Evolutionary conservation across 2,113 vertebrate genomes (phyloP).

Genomic region (Megaceryle torquata): DNA sequence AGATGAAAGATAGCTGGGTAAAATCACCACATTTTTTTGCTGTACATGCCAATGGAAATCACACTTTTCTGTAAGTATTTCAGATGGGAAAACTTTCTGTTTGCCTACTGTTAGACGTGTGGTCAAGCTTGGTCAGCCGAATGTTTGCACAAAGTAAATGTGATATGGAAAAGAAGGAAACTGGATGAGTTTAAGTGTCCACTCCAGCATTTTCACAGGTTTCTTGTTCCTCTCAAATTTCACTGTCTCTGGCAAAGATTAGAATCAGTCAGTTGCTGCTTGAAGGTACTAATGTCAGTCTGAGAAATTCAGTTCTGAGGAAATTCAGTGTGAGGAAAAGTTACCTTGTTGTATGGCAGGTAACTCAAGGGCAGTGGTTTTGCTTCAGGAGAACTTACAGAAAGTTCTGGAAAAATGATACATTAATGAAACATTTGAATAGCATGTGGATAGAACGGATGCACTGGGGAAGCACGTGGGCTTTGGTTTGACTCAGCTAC

Average conservation of each 20-base stretch:
- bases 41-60: not conserved
- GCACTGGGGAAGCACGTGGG: not conserved
- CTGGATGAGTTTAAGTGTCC: not conserved
- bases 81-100: not conserved
- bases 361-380: not conserved
- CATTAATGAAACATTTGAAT: not conserved
- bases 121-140: not conserved
- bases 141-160: not conserved
- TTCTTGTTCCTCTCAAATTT: slow-evolving; percentile 4
- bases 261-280: not conserved
- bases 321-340: not conserved
- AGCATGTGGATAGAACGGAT: not conserved
- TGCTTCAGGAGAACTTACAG: not conserved
- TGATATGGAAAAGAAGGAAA: not conserved
- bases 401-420: slow-evolving; percentile 2
- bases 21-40: not conserved
- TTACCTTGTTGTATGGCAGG: not conserved
- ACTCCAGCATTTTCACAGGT: not conserved
- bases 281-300: not conserved
- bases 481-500: slow-evolving; percentile 44
- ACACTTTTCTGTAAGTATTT: not conserved
- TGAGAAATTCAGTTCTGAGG: not conserved
- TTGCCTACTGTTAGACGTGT: not conserved
- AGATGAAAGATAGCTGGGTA: slow-evolving; percentile 3
- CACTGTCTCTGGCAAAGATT: not conserved